Evolutionary conservation across 2,888 invertebrate species (phyloP), one percentile per base, ranked within the genome.

Genomic region (Blastobasis adustella): DNA sequence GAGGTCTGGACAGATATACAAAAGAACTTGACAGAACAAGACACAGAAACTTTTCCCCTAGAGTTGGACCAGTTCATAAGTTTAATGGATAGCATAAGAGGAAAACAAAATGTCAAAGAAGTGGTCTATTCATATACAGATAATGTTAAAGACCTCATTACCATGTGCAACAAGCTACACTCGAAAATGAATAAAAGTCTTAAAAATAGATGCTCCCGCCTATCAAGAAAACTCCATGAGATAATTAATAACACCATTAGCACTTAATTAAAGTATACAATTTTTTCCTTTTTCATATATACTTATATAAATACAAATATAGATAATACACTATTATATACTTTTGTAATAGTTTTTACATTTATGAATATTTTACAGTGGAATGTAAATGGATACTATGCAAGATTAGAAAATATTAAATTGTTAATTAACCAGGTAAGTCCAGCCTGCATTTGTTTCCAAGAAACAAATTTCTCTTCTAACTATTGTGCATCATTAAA

Each of bases 61-160:
- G 41, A 23, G 23, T 6, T 48, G 37, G 55, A 55, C 37, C 54
- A 55, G 44, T 58, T 55, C 40, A 58, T 58, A 41, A 58, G 54
- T 46, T 49, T 55, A 39, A 36, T 58, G 37, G 55, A 58, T 47
- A 51, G 49, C 23, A 37, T 46, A 6, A 47, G 46, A 43, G 52
- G 55, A 6, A 55, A 55, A 49, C 50, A 52, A 49, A 55, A 55
- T 45, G 47, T 57, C 38, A 52, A 52, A 40, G 46, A 45, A 39
- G 39, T 48, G 8, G 48, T 48, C 4, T 44, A 44, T 9, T 36
- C 45, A 5, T 47, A 40, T 39, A 47, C 47, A 10, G 10, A 47
- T 6, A 47, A 47, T 10, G 37, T 42, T 46, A 38, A 40, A 36
- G 36, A 40, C 7, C 45, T 52, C 37, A 49, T 52, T 37, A 37